Evolutionary conservation across 1,140 invertebrate species (phyloP).

Genomic region (Callitettix versicolor): DNA sequence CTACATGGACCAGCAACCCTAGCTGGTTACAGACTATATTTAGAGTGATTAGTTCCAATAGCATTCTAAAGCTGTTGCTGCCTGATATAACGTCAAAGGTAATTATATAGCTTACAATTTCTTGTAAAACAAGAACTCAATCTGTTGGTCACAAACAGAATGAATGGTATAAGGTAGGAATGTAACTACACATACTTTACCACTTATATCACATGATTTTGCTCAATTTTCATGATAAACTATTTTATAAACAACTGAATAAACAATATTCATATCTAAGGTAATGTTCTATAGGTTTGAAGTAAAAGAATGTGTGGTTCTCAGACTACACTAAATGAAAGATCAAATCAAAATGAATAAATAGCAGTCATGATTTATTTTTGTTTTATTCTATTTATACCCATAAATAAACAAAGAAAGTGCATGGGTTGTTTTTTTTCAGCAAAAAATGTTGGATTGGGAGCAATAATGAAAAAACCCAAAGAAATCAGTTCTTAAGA

Average conservation of each 20-base stretch:
- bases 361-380: no score
- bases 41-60: background rate
- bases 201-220: background rate
- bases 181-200: no score
- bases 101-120: background rate
- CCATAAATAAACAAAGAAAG: no score
- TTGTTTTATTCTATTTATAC: no score
- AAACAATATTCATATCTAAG: background rate
- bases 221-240: background rate
- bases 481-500: no score
- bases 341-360: no score
- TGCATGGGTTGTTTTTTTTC: no score
- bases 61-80: background rate
- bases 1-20: background rate
- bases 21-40: background rate
- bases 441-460: no score
- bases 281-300: no score
- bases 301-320: no score
- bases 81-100: constrained; percentile 2
- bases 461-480: no score
- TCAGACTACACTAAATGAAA: no score
- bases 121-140: background rate
- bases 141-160: background rate
- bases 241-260: background rate
- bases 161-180: background rate